Conservation (phyloP, 1,140 invertebrate genomes). For the Monochamus saltuarius region DNA sequence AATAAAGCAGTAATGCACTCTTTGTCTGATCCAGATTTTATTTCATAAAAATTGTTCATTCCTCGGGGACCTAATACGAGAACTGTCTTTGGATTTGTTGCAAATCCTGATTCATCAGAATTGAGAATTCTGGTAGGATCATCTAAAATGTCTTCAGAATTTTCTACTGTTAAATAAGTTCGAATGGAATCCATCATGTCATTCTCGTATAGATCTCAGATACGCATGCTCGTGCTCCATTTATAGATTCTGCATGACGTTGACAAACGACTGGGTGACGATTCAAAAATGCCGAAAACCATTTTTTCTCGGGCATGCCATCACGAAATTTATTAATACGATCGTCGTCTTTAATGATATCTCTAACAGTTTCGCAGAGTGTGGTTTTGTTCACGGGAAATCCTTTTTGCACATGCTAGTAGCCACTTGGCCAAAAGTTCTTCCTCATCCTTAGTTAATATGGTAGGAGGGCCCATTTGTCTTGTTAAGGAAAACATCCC, state of each 20-base stretch:
- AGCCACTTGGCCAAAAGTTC: slow-evolving; percentile 17
- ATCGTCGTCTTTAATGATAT: slow-evolving; percentile 21
- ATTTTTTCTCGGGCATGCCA: slow-evolving; percentile 19
- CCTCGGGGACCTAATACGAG: slow-evolving; percentile 1
- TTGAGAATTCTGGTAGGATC: slow-evolving; percentile 5
- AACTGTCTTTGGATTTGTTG: slow-evolving; percentile 6
- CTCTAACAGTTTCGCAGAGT: slow-evolving; percentile 13
- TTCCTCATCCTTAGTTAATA: slow-evolving; percentile 16
- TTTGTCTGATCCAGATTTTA: slow-evolving; percentile 1
- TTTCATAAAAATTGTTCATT: slow-evolving; percentile 11
- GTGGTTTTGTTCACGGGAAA: slow-evolving; percentile 19
- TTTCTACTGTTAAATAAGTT: slow-evolving; percentile 6
- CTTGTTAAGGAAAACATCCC: slow-evolving; percentile 12
- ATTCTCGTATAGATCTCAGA: slow-evolving; percentile 13
- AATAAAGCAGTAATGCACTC: slow-evolving; percentile 44
- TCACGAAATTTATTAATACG: slow-evolving; percentile 16
- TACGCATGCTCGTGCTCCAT: slow-evolving; percentile 10
- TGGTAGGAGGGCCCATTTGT: slow-evolving; percentile 22
- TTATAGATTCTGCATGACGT: slow-evolving; percentile 19
- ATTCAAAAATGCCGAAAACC: slow-evolving; percentile 17
- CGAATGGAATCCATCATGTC: slow-evolving; percentile 7
- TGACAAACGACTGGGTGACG: slow-evolving; percentile 15
- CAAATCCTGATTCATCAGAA: slow-evolving; percentile 11
- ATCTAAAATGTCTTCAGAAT: slow-evolving; percentile 6
- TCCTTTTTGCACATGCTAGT: slow-evolving; percentile 18